Conservation (phyloP, 2,888 invertebrate species). For the Margaritifera margaritifera region DNA sequence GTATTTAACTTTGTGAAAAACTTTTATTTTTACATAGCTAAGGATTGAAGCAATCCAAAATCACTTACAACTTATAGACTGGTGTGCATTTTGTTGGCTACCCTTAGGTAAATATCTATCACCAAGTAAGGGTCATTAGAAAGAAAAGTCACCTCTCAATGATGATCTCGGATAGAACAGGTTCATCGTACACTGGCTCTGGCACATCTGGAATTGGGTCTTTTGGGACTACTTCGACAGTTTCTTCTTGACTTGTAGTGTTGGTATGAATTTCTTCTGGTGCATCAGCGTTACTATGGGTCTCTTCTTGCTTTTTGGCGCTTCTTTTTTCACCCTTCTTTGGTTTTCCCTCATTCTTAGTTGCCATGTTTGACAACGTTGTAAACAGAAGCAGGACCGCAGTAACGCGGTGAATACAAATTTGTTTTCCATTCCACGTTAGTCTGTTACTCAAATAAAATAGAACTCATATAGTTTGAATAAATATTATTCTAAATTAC, state of each 20-base stretch:
- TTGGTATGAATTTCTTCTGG: constrained; percentile 26
- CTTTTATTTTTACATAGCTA: too few relatives aligned
- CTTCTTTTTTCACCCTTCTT: constrained; percentile 59
- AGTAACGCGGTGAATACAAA: constrained; percentile 9
- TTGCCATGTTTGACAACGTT: constrained; percentile 55
- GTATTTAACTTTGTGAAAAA: too few relatives aligned
- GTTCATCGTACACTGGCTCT: constrained; percentile 69
- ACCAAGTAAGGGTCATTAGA: too few relatives aligned
- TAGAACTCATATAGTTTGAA: too few relatives aligned
- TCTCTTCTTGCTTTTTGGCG: constrained; percentile 60
- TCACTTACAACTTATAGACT: background rate
- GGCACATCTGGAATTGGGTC: constrained; percentile 48
- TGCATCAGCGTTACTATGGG: constrained; percentile 36
- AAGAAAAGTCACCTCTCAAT: constrained; percentile 57
- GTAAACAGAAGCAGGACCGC: constrained; percentile 45
- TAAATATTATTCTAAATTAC: too few relatives aligned
- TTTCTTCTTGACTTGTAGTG: constrained; percentile 21
- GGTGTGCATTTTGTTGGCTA: background rate
- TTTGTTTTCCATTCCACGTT: too few relatives aligned
- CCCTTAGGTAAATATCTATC: background rate
- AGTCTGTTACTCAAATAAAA: too few relatives aligned
- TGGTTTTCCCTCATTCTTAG: constrained; percentile 53
- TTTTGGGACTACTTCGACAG: constrained; percentile 41
- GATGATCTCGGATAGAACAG: constrained; percentile 66
- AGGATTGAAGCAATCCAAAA: too few relatives aligned